These are phyloP conservation scores for Dendrocincla fuliginosa DNA, from an alignment of 2,797 vertebrate genomes.

Conservation along the genomic window DNA sequence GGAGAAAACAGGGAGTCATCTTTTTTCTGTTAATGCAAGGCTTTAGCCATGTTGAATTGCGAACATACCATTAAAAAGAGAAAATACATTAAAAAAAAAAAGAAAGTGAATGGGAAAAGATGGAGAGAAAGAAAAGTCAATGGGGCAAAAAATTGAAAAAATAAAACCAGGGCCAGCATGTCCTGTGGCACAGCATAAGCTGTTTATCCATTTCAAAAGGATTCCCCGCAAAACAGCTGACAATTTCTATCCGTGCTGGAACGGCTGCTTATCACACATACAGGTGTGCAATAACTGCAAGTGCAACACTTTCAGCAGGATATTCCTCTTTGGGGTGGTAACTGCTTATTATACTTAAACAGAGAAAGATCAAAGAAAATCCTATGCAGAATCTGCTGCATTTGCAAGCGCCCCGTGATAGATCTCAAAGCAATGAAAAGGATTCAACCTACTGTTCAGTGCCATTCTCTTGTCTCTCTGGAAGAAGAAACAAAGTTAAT, in stretches of 20 bases:
- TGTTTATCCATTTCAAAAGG: background rate
- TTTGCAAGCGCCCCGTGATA: background rate
- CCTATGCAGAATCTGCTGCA: background rate
- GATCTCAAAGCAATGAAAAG: background rate
- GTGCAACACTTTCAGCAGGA: background rate
- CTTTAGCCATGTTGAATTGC: background rate
- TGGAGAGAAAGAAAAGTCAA: rapidly evolving
- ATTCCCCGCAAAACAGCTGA: background rate
- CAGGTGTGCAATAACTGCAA: background rate
- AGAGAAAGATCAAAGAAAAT: background rate
- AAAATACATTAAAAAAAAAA: background rate
- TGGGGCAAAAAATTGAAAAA: background rate
- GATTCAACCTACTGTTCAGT: constrained; percentile 76
- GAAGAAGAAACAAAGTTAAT: constrained; percentile 14
- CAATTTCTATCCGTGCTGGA: background rate
- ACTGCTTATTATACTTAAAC: background rate
- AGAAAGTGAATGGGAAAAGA: background rate
- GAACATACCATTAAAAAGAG: background rate
- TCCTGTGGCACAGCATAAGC: background rate
- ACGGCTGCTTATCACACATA: background rate
- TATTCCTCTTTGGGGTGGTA: background rate
- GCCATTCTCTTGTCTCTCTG: constrained; percentile 75
- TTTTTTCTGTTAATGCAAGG: background rate
- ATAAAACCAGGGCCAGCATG: background rate
- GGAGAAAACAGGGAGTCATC: background rate